Evolutionary conservation across 2,888 invertebrate species (phyloP).

Genomic region (Cataglyphis livida): DNA sequence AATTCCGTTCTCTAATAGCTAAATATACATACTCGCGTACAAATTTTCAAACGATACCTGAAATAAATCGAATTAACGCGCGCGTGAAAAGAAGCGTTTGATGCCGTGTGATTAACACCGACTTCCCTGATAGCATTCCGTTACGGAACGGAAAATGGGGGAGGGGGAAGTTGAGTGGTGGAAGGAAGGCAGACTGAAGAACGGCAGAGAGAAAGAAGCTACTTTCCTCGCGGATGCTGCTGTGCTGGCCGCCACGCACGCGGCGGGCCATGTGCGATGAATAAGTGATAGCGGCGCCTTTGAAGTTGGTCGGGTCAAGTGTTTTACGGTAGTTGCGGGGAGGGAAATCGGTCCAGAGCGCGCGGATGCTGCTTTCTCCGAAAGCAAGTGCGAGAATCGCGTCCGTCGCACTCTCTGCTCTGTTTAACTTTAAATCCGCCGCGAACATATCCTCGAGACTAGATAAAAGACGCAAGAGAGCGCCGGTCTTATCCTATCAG

Average conservation of each 20-base stretch:
- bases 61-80: conserved; percentile 12
- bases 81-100: not conserved
- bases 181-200: not conserved
- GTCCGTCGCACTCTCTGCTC: conserved; percentile 9
- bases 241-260: conserved; percentile 48
- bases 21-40: not conserved
- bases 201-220: conserved; percentile 47
- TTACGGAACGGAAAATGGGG: conserved; percentile 47
- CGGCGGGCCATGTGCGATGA: conserved; percentile 83
- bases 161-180: too few relatives aligned
- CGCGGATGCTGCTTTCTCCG: conserved; percentile 24
- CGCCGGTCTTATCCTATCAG: conserved; percentile 27
- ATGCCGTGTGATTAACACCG: conserved; percentile 5
- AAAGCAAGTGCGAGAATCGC: conserved; percentile 26
- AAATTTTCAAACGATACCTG: not conserved
- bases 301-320: conserved; percentile 79
- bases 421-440: conserved; percentile 44
- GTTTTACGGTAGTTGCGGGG: conserved; percentile 59
- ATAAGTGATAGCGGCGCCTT: conserved; percentile 84
- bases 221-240: conserved; percentile 60
- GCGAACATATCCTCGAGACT: conserved; percentile 8
- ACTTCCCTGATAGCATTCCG: conserved; percentile 7
- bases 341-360: conserved; percentile 58
- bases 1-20: not conserved
- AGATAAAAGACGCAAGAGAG: conserved; percentile 25